phyloP scores from a whole-genome alignment of 2,888 invertebrate genomes.

The Parasteatoda lunata region DNA sequence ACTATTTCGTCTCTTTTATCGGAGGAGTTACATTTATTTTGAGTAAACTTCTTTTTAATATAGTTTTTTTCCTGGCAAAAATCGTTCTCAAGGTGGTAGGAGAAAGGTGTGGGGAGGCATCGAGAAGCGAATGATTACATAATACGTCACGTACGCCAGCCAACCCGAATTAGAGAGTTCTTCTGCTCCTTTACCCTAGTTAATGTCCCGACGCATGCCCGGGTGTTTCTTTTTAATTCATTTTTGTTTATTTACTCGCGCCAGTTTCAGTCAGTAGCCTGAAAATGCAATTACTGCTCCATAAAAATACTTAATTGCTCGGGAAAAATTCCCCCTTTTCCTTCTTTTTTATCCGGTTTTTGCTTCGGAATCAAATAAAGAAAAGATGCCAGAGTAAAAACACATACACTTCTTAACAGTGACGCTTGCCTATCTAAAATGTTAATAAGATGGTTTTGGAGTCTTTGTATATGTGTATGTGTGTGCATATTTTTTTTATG shows the following conservation, averaged over 20 bases:
- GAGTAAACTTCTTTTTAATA: not conserved
- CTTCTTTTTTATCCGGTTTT: slow-evolving; percentile 1
- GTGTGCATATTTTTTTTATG: slow-evolving; percentile 8
- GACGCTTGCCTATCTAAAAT: slow-evolving; percentile 47
- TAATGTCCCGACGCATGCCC: slow-evolving; percentile 34
- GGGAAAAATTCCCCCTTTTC: slow-evolving; percentile 48
- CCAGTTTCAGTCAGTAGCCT: slow-evolving; percentile 20
- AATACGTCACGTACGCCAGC: slow-evolving; percentile 47
- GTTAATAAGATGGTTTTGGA: slow-evolving; percentile 64
- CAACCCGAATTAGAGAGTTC: slow-evolving; percentile 31
- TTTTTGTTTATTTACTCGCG: slow-evolving; percentile 46
- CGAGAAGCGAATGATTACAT: not conserved
- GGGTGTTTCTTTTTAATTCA: slow-evolving; percentile 22
- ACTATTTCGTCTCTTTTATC: not conserved
- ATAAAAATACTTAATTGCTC: slow-evolving; percentile 67
- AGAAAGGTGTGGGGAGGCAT: too few species aligned
- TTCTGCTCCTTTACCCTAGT: slow-evolving; percentile 12
- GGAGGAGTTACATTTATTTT: not conserved
- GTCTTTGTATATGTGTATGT: not conserved
- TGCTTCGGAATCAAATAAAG: not conserved
- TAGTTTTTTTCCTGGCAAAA: not conserved
- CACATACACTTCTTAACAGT: slow-evolving; percentile 13
- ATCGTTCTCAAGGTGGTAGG: too few species aligned
- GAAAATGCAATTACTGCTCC: slow-evolving; percentile 63
- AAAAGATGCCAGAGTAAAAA: not conserved